Evolutionary conservation across 1,140 invertebrate genomes (phyloP), one percentile per base, ranked within the genome.

Genomic region (Hirudo medicinalis): DNA sequence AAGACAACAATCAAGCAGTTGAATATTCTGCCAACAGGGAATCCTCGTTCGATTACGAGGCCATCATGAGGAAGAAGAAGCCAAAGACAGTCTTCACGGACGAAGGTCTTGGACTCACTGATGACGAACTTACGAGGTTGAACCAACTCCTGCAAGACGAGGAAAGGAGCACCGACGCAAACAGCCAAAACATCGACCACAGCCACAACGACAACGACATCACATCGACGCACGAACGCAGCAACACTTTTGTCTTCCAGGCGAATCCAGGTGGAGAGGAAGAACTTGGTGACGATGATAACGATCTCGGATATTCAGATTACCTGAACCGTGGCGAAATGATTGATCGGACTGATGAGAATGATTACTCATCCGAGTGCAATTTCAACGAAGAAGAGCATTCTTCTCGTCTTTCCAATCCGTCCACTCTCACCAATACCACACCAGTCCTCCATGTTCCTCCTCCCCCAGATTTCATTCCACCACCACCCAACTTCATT

Each of bases 21-120:
- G 22, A 9, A 15, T 1, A 63, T 0, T 63, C 22, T 11, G 57
- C 19, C 22, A 63, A 13, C 57, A 22, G 22, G 22, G 57, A 63
- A 63, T 63, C 57, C 2, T 22, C 22, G 29, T 63, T 63, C 29
- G 57, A 63, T 63, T 63, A 63, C 29, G 57, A 63, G 29, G 57
- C 57, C 22, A 63, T 63, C 19, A 63, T 63, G 57, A 22, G 57
- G 57, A 63, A 63, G 57, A 63, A 63, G 29, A 63, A n/a, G 19
- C 57, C 57, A 11, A 63, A 63, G 29, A 63, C 22, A 15, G 6
- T n/a, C 57, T 11, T 22, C 11, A 22, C 4, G 1, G 43, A 49
- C 43, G 43, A 49, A 11, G 15, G 43, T 49, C 43, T 17, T 17
- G 43, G 57, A 25, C 29, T 63, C 29, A 63, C 57, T 6, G 57